Conservation (phyloP, 2,888 invertebrate genomes). For the Polydesmus complanatus region DNA sequence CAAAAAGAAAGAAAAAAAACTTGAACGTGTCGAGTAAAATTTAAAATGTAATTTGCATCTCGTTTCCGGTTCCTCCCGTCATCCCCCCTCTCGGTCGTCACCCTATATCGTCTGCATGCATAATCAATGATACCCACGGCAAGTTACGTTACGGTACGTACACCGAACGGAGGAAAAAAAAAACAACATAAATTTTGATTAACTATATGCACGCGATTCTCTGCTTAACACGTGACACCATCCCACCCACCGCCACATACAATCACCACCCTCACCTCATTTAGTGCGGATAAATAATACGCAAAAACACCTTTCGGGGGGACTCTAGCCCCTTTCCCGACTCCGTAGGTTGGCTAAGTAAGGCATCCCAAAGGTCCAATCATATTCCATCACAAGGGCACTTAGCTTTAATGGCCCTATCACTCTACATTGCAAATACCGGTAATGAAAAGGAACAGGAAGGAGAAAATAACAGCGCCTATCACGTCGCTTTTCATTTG, state of each 20-base stretch:
- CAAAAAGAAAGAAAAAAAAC: no score
- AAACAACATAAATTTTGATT: neutral
- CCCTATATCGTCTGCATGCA: neutral
- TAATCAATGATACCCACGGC: neutral
- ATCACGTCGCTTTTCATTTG: neutral
- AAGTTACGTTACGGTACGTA: no score
- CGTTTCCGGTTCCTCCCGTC: neutral
- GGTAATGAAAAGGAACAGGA: neutral
- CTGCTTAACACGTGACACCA: no score
- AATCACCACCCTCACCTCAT: no score
- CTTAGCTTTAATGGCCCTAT: neutral
- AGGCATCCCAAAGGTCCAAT: neutral
- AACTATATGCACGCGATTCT: neutral
- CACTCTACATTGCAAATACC: neutral
- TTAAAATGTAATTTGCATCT: neutral
- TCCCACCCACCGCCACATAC: no score
- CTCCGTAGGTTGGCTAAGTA: no score
- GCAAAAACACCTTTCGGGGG: neutral
- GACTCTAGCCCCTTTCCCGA: no score
- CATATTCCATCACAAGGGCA: neutral
- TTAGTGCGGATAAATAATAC: neutral
- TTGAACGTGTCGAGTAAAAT: no score
- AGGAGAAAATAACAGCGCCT: neutral
- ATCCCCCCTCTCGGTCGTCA: neutral
- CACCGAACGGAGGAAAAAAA: no score